Evolutionary conservation across 1,140 invertebrate genomes (phyloP).

Genomic region (Halesus radiatus): DNA sequence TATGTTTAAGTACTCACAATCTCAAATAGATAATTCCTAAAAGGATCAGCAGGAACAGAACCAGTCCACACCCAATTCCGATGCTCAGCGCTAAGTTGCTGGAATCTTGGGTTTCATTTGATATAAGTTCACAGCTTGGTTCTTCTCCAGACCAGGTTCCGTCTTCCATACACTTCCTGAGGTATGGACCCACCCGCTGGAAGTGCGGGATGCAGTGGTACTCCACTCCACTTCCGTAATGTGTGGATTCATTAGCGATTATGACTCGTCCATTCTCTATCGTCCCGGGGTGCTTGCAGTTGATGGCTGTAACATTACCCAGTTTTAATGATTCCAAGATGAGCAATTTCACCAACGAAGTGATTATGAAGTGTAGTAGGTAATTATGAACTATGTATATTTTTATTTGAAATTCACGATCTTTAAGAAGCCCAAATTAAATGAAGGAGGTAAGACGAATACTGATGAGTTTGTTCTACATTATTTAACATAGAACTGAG

Average conservation of each 20-base stretch:
- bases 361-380: no score
- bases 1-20: slow-evolving; percentile 73
- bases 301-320: slow-evolving; percentile 75
- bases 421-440: no score
- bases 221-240: slow-evolving; percentile 85
- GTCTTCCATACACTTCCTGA: slow-evolving; percentile 85
- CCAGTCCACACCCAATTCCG: slow-evolving; percentile 83
- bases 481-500: no score
- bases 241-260: slow-evolving; percentile 85
- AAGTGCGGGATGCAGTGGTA: slow-evolving; percentile 91
- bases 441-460: no score
- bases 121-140: slow-evolving; percentile 77
- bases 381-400: no score
- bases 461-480: no score
- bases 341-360: no score
- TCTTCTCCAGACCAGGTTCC: slow-evolving; percentile 89
- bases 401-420: no score
- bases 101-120: slow-evolving; percentile 78
- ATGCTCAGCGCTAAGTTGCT: slow-evolving; percentile 82
- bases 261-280: slow-evolving; percentile 90
- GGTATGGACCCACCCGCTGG: slow-evolving; percentile 84
- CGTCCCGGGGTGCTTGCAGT: slow-evolving; percentile 82
- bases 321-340: no score
- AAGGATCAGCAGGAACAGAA: slow-evolving; percentile 82
- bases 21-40: slow-evolving; percentile 81